A percentile compares a stretch with the other conserved stretches of the same genome.
Evolutionary conservation across 2,888 invertebrate genomes (phyloP).

Genomic region (Tetanocera ferruginea): DNA sequence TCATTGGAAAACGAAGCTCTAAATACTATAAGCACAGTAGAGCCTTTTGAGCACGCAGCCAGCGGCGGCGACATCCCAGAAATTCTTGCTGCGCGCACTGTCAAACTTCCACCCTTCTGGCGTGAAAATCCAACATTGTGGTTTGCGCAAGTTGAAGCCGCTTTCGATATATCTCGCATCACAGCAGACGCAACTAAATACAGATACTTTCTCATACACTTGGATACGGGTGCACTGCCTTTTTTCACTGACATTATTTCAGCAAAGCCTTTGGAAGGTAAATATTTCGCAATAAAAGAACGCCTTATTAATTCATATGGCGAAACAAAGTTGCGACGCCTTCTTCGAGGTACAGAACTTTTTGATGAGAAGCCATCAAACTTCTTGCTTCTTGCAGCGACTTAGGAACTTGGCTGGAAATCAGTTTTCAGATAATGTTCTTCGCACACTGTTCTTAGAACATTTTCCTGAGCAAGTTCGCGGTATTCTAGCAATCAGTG

Average conservation of each 20-base stretch:
- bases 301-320: neutral
- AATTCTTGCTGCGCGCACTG: neutral
- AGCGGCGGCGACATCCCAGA: too few relatives aligned
- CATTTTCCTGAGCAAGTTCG: neutral
- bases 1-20: too few relatives aligned
- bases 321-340: too few relatives aligned
- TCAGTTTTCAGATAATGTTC: neutral
- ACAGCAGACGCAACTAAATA: neutral
- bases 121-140: neutral
- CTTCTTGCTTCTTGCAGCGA: neutral
- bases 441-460: neutral
- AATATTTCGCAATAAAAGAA: neutral
- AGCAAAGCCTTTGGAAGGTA: neutral
- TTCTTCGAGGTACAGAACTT: too few relatives aligned
- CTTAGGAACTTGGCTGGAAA: neutral
- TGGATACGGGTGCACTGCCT: conserved; percentile 2
- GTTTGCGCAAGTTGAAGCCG: conserved; percentile 6
- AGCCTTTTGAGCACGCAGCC: too few relatives aligned
- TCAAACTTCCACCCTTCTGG: neutral
- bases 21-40: too few relatives aligned
- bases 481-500: conserved; percentile 3
- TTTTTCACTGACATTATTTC: neutral
- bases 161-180: neutral
- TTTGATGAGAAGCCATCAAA: too few relatives aligned
- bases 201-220: neutral